Evolutionary conservation across 2,888 invertebrate genomes (phyloP), one percentile per base, ranked within the genome.

Genomic region (Cataglyphis altisquamis): DNA sequence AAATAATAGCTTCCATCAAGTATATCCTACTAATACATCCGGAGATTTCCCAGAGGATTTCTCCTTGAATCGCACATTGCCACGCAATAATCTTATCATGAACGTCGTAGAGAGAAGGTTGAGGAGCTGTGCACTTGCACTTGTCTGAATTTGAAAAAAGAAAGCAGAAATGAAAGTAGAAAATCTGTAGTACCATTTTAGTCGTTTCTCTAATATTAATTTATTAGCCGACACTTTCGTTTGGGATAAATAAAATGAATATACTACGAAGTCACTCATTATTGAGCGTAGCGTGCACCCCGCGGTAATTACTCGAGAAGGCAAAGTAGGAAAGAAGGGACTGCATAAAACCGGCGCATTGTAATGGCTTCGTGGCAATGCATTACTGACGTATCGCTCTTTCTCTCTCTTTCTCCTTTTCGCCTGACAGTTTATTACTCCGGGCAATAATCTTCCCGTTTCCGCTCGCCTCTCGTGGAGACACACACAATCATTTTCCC

Each of bases 351-450:
- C 67, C 68, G 60, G 66, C 64, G 84, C 67, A 88, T 84, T 87
- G 86, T 87, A 80, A 41, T 63, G 60, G 72, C 77, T 62, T 41
- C 82, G 60, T 68, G 66, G 84, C 84, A 82, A 68, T 73, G 83
- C 64, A 84, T 87, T 67, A 68, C 72, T 32, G 70, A 55, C 48
- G 72, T 80, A 48, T 73, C 75, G 70, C 74, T 64, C 8, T 52
- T n/a, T 32, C 32, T 32, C 32, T 52, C 52, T 32, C 32, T 32
- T 6, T 32, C 32, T 32, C 32, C 62, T 1, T 52, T n/a, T 52
- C 62, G 84, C 57, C 86, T 72, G 82, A 74, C 85, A 84, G 86
- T 89, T 87, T 86, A 88, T 89, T 89, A 85, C 88, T 60, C 62
- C 21, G 52, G 41, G 78, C 68, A 81, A 87, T 85, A 84, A 89